A percentile compares a stretch with the other conserved stretches of the same genome.
These are phyloP conservation scores for Mormyrus iriodes DNA, from an alignment of 2,113 vertebrate species.

Conservation along the genomic window DNA sequence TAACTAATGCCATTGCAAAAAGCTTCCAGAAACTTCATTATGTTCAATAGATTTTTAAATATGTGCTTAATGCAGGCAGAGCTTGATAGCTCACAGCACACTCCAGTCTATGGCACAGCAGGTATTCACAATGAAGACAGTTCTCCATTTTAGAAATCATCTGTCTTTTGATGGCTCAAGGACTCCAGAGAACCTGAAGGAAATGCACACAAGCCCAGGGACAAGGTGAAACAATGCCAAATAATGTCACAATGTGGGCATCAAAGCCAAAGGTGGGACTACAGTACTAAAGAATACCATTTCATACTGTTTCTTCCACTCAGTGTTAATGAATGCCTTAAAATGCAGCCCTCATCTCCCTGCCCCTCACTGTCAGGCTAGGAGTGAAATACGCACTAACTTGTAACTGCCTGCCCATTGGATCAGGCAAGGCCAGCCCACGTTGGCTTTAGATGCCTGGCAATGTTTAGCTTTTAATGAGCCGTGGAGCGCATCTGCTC, in stretches of 20 bases:
- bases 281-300: neutral
- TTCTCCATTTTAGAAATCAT: neutral
- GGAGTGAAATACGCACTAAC: neutral
- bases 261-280: neutral
- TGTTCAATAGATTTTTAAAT: neutral
- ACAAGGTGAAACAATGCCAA: neutral
- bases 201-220: neutral
- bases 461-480: constrained; percentile 22
- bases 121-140: neutral
- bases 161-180: neutral
- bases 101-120: neutral
- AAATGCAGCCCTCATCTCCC: neutral
- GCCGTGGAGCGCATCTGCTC: constrained; percentile 20
- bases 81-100: neutral
- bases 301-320: neutral
- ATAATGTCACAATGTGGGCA: neutral
- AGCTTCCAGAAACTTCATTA: neutral
- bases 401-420: neutral
- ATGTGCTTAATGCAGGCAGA: neutral
- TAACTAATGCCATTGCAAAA: no score
- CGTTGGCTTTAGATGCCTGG: neutral
- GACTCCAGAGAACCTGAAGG: neutral
- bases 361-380: neutral
- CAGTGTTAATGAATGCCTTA: neutral
- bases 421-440: neutral